These are phyloP conservation scores for Spheniscus mendiculus DNA, from an alignment of 2,113 vertebrate species.

Conservation along the genomic window DNA sequence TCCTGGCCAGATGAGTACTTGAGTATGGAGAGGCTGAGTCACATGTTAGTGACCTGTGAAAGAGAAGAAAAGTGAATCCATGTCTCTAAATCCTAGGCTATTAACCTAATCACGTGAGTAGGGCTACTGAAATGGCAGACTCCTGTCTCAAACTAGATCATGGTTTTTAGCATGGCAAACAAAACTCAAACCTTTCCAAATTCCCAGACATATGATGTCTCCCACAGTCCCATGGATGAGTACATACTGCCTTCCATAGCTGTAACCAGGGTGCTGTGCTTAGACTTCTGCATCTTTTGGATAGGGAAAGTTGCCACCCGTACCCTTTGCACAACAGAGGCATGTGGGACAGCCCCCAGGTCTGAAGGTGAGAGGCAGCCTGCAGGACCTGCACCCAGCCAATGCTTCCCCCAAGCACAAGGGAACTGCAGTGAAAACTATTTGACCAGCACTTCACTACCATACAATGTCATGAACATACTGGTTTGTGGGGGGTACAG, in stretches of 20 bases:
- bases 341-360: neutral
- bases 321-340: neutral
- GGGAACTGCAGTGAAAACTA: neutral
- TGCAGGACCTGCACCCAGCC: neutral
- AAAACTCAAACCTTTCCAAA: neutral
- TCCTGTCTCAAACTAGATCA: neutral
- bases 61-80: neutral
- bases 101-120: neutral
- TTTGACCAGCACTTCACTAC: neutral
- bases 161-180: neutral
- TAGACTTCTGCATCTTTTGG: neutral
- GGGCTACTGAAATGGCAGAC: neutral
- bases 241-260: neutral
- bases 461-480: neutral
- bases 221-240: neutral
- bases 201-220: neutral
- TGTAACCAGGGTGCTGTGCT: neutral
- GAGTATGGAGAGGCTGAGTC: neutral
- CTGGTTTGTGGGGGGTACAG: neutral
- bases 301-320: neutral
- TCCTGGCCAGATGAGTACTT: neutral
- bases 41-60: neutral
- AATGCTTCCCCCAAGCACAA: neutral
- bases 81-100: neutral
- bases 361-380: neutral